Percentiles rank a stretch among this genome's conserved stretches.
Conservation (phyloP, 2,888 invertebrate genomes). For the Pterostichus madidus region DNA sequence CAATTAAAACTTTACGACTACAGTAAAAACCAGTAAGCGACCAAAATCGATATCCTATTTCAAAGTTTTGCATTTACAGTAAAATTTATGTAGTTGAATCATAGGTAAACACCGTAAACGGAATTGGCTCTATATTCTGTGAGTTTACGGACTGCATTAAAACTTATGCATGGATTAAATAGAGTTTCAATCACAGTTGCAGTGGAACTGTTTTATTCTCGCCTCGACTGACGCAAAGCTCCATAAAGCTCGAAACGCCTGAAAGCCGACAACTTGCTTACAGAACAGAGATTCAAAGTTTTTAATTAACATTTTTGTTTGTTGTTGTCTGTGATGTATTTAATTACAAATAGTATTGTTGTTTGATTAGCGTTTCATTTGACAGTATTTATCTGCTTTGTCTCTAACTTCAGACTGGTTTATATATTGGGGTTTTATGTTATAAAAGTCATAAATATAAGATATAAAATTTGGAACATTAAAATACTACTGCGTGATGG, state of each 20-base stretch:
- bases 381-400: background rate
- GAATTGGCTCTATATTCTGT: constrained; percentile 45
- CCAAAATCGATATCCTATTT: constrained; percentile 41
- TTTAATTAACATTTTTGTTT: constrained; percentile 41
- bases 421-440: background rate
- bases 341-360: constrained; percentile 39
- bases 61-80: constrained; percentile 47
- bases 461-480: background rate
- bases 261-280: constrained; percentile 12
- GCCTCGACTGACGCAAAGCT: background rate
- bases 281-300: background rate
- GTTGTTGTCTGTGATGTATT: constrained; percentile 5
- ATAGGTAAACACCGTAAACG: constrained; percentile 48
- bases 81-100: constrained; percentile 32
- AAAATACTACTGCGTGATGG: background rate
- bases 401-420: background rate
- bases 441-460: background rate
- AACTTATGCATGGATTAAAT: constrained; percentile 37
- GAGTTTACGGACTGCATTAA: constrained; percentile 32
- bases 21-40: constrained; percentile 34
- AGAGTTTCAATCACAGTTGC: constrained; percentile 31
- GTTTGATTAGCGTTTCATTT: constrained; percentile 2
- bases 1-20: constrained; percentile 48
- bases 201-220: constrained; percentile 5
- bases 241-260: no score